phyloP scores from a whole-genome alignment of 2,113 vertebrate genomes.

The Azemiops feae region DNA sequence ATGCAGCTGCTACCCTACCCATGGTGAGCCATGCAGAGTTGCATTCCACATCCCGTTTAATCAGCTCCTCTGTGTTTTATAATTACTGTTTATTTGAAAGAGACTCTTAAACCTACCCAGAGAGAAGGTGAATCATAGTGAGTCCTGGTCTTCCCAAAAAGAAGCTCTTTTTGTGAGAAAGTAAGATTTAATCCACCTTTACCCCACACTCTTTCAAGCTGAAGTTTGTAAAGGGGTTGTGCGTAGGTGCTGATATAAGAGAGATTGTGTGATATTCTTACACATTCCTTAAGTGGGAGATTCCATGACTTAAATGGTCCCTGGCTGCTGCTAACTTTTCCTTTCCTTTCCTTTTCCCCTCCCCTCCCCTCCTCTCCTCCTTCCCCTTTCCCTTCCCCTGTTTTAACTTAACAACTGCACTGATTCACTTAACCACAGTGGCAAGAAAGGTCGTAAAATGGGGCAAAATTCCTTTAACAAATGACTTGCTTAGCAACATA shows the following conservation, averaged over 20 bases:
- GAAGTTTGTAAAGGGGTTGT: neutral
- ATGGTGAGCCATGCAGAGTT: neutral
- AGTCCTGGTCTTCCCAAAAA: neutral
- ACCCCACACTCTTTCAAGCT: rapidly evolving
- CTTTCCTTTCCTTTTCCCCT: rapidly evolving
- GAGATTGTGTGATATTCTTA: neutral
- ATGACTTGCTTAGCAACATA: too few species aligned
- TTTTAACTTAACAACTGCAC: too few species aligned
- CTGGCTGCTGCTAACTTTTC: neutral
- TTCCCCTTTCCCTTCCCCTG: neutral
- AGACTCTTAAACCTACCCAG: neutral
- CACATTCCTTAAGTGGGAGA: neutral
- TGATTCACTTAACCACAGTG: too few species aligned
- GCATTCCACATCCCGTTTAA: neutral
- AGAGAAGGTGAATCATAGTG: neutral
- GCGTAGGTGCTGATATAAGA: neutral
- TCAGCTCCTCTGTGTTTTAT: neutral
- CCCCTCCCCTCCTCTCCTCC: rapidly evolving
- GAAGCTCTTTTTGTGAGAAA: neutral
- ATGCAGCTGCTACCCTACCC: neutral
- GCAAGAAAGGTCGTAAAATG: too few species aligned
- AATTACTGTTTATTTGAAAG: conserved; percentile 4
- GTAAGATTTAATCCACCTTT: neutral
- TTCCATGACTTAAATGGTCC: neutral
- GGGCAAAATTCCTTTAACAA: too few species aligned